Conservation (phyloP, 2,797 vertebrate genomes). For the Sebastes minor region DNA sequence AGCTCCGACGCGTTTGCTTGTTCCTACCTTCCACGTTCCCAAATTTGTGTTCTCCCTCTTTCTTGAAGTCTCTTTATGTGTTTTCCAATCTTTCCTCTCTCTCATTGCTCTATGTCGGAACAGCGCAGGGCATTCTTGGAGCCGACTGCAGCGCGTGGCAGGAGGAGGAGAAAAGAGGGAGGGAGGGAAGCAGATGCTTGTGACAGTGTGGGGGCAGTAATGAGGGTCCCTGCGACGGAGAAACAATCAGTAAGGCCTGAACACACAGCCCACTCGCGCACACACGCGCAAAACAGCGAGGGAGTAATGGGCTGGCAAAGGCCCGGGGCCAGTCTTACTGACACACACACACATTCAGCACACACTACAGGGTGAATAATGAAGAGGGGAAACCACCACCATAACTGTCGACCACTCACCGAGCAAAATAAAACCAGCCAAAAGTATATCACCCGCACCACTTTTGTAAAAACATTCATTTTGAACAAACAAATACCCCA, state of each 20-base stretch:
- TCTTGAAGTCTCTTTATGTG: constrained; percentile 8
- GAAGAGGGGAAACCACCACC: constrained; percentile 37
- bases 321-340: constrained; percentile 60
- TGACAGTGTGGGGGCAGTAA: constrained; percentile 75
- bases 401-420: constrained; percentile 32
- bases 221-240: constrained; percentile 64
- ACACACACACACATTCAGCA: constrained; percentile 40
- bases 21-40: neutral
- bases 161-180: constrained; percentile 2
- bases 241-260: constrained; percentile 72
- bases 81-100: constrained; percentile 9
- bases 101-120: constrained; percentile 6
- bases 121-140: constrained; percentile 11
- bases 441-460: constrained; percentile 13
- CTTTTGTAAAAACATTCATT: constrained; percentile 47
- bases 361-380: constrained; percentile 46
- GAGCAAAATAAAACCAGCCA: constrained; percentile 34
- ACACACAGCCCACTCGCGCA: constrained; percentile 52
- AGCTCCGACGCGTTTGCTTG: neutral
- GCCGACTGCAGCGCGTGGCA: constrained; percentile 17
- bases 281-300: constrained; percentile 60
- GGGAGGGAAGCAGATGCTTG: constrained; percentile 67
- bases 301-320: constrained; percentile 76
- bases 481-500: constrained; percentile 30
- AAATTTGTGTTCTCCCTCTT: neutral